Conservation (phyloP, 2,888 invertebrate genomes). For the Clitarchus hookeri region DNA sequence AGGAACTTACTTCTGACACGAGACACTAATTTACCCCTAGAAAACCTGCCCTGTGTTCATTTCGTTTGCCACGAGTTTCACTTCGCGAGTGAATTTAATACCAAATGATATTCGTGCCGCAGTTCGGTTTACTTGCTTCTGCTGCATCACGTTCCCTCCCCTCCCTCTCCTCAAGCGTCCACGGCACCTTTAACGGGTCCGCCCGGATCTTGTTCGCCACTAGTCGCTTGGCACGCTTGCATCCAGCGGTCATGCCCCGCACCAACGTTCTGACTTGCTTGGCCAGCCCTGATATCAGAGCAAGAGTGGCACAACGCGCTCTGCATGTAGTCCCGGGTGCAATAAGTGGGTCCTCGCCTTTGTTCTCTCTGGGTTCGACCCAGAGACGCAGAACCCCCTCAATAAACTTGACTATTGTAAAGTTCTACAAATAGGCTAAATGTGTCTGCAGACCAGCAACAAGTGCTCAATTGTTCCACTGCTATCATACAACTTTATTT, state of each 20-base stretch:
- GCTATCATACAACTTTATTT: no score
- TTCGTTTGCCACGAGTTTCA: not conserved
- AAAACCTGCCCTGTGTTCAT: not conserved
- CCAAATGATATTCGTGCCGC: conserved; percentile 7
- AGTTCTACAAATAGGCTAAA: no score
- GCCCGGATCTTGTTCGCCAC: no score
- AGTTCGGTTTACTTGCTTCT: no score
- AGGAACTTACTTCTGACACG: not conserved
- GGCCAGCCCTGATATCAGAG: not conserved
- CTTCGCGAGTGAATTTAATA: not conserved
- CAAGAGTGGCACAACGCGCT: not conserved
- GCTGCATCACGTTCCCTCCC: no score
- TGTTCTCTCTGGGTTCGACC: no score
- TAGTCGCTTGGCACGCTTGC: not conserved
- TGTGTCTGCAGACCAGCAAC: no score
- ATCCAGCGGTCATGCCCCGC: not conserved
- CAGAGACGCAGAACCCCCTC: no score
- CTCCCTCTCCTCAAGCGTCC: not conserved
- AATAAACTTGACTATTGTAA: no score
- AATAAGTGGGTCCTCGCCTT: no score
- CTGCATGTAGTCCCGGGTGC: no score
- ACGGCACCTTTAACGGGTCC: not conserved
- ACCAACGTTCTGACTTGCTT: not conserved
- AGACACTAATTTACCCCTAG: not conserved
- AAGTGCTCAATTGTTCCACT: no score